Percentiles rank a stretch among this genome's conserved stretches.
Evolutionary conservation across 2,888 invertebrate species (phyloP).

Genomic region (Mesochorus sp.): DNA sequence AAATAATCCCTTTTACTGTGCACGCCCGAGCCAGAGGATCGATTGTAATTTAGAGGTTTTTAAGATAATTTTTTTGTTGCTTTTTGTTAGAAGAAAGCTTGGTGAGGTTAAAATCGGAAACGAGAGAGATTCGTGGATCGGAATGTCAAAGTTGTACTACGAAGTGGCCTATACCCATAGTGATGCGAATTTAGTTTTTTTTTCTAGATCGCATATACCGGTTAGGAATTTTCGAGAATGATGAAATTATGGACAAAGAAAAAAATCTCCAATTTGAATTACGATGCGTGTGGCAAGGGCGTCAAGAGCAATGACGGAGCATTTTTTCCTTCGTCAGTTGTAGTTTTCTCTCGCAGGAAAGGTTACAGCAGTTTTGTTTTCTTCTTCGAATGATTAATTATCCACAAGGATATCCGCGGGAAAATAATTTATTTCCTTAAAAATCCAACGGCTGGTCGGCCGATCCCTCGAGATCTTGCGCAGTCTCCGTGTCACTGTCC

Average conservation of each 20-base stretch:
- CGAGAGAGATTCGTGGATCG: constrained; percentile 38
- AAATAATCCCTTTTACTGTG: constrained; percentile 2
- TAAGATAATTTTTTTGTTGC: neutral
- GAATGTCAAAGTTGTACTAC: constrained; percentile 55
- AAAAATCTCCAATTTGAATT: constrained; percentile 75
- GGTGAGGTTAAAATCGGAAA: neutral
- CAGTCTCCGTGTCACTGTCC: constrained; percentile 87
- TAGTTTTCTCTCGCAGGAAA: constrained; percentile 50
- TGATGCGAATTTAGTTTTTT: constrained; percentile 11
- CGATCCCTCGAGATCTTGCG: constrained; percentile 89
- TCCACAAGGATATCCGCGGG: constrained; percentile 16
- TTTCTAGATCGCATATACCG: constrained; percentile 27
- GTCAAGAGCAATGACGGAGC: constrained; percentile 41
- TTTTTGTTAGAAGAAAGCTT: neutral
- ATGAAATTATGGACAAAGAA: constrained; percentile 37
- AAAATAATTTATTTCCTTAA: constrained; percentile 83
- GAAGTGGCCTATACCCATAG: constrained; percentile 46
- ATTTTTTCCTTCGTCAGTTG: constrained; percentile 11
- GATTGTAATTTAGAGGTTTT: constrained; percentile 7
- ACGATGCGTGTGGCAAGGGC: constrained; percentile 59
- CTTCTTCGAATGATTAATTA: neutral
- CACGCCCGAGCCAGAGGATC: constrained; percentile 1
- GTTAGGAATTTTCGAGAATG: constrained; percentile 40
- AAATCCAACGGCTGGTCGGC: constrained; percentile 90
- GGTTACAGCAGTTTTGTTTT: constrained; percentile 55